Evolutionary conservation across 1,140 invertebrate species (phyloP).

Genomic region (Drosophila saltans): DNA sequence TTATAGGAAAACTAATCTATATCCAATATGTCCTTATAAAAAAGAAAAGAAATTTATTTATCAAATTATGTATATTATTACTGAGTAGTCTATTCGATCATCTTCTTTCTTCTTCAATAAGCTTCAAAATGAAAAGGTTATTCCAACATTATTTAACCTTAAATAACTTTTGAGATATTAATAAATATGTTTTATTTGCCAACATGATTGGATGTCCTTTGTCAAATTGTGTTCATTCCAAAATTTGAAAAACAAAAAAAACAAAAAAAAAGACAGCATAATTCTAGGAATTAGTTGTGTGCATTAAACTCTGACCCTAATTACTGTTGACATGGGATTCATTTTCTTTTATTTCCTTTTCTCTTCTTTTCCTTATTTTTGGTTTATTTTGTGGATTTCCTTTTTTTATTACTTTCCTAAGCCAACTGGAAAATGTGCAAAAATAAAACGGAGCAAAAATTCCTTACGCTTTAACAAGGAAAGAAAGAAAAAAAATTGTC

Average conservation of each 20-base stretch:
- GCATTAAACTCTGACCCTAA: slow-evolving; percentile 56
- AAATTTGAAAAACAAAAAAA: not conserved
- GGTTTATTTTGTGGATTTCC: slow-evolving; percentile 21
- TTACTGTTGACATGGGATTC: slow-evolving; percentile 78
- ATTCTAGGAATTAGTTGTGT: slow-evolving; percentile 13
- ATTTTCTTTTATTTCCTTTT: slow-evolving; percentile 35
- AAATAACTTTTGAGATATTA: too few species aligned
- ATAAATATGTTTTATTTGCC: too few species aligned
- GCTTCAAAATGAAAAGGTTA: too few species aligned
- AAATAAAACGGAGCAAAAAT: slow-evolving; percentile 32
- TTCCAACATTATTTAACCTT: too few species aligned
- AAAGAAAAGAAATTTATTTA: too few species aligned
- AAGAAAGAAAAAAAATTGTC: slow-evolving; percentile 39
- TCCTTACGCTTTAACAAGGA: slow-evolving; percentile 71
- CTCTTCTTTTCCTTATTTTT: slow-evolving; percentile 25
- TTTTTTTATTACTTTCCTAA: slow-evolving; percentile 45
- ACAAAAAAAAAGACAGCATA: not conserved
- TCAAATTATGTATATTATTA: too few species aligned
- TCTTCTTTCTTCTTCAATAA: too few species aligned
- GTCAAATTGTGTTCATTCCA: not conserved
- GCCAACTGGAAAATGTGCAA: slow-evolving; percentile 47
- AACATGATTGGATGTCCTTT: not conserved
- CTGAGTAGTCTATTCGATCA: too few species aligned
- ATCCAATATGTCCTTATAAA: too few species aligned
- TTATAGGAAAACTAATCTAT: too few species aligned